Evolutionary conservation across 2,888 invertebrate species (phyloP).

Genomic region (Pristionchus fissidentatus): DNA sequence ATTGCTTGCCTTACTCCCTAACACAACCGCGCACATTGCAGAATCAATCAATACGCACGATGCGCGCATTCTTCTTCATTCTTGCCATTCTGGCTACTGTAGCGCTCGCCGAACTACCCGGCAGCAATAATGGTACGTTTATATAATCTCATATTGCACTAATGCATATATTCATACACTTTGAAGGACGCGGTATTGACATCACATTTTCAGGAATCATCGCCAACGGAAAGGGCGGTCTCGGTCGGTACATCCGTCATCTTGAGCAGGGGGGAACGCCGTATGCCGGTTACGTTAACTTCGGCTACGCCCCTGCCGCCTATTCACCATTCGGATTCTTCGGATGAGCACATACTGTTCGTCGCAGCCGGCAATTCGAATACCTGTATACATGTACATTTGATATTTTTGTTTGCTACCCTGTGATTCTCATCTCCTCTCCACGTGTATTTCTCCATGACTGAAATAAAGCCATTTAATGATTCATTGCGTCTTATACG

Average conservation of each 20-base stretch:
- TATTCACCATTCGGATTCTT: conserved; percentile 8
- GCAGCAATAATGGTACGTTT: background rate
- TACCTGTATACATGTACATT: too few relatives aligned
- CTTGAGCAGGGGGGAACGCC: background rate
- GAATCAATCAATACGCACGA: background rate
- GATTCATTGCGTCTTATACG: too few relatives aligned
- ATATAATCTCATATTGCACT: background rate
- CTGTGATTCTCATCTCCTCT: too few relatives aligned
- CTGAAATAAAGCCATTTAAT: too few relatives aligned
- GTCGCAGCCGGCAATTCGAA: too few relatives aligned
- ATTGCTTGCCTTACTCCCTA: too few relatives aligned
- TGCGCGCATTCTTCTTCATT: background rate
- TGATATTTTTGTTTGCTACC: too few relatives aligned
- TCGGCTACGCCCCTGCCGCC: background rate
- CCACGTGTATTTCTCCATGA: too few relatives aligned
- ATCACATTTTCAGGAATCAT: background rate
- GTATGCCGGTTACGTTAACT: background rate
- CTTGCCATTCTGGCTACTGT: background rate
- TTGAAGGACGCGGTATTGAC: background rate
- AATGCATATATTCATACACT: background rate
- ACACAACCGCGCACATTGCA: too few relatives aligned
- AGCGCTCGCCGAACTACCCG: background rate
- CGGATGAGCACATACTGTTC: too few relatives aligned
- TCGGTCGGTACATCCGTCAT: conserved; percentile 10
- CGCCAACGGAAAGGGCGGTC: conserved; percentile 11